phyloP scores from a whole-genome alignment of 2,888 invertebrate species.

The Meiosimyza platycephala region DNA sequence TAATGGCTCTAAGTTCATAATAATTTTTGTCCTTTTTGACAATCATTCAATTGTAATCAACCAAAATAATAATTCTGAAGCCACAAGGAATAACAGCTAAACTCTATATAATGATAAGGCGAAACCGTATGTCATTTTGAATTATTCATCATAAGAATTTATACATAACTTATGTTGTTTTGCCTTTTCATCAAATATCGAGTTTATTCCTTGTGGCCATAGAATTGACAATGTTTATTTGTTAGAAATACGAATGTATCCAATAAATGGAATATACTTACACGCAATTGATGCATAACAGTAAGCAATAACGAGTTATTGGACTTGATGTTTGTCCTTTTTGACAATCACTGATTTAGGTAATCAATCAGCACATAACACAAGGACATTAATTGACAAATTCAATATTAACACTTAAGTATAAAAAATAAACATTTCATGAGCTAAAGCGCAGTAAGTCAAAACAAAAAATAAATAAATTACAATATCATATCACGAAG shows the following conservation, averaged over 20 bases:
- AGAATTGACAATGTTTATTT: slow-evolving; percentile 54
- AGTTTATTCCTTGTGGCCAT: too few species aligned
- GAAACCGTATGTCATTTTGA: too few species aligned
- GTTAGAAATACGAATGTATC: slow-evolving; percentile 49
- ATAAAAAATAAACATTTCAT: neutral
- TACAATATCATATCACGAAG: too few species aligned
- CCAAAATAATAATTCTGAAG: slow-evolving; percentile 42
- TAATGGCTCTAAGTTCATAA: neutral
- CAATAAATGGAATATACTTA: slow-evolving; percentile 59
- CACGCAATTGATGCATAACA: slow-evolving; percentile 45
- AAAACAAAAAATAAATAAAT: too few species aligned
- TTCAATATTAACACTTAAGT: neutral
- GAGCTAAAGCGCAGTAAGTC: too few species aligned
- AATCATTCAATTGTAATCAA: slow-evolving; percentile 43
- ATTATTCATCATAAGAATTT: too few species aligned
- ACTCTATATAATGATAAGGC: too few species aligned
- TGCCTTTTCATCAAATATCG: too few species aligned
- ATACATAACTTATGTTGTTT: too few species aligned
- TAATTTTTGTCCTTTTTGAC: slow-evolving; percentile 54
- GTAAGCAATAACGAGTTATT: slow-evolving; percentile 60
- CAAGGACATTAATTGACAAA: slow-evolving; percentile 53
- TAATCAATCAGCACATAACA: slow-evolving; percentile 60
- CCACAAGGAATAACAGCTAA: too few species aligned
- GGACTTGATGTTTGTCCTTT: slow-evolving; percentile 61
- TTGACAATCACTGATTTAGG: slow-evolving; percentile 60